Conservation (phyloP, 2,797 vertebrate genomes). For the Clarias platycephalus region DNA sequence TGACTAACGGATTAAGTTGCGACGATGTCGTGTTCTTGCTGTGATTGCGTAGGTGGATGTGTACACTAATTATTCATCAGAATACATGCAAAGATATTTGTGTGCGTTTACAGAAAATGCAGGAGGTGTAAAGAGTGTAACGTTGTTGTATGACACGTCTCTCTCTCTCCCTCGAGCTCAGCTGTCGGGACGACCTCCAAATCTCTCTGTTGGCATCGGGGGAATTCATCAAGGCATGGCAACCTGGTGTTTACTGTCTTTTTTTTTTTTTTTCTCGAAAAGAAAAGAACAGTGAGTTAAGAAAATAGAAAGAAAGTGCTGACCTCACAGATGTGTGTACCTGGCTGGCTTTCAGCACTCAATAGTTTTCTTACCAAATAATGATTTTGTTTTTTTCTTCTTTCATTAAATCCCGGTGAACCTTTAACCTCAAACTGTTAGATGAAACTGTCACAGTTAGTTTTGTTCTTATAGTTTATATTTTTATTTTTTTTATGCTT, state of each 20-base stretch:
- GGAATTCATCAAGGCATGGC: not conserved
- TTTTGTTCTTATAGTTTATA: not conserved
- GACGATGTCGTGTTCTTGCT: not conserved
- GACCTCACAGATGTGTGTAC: not conserved
- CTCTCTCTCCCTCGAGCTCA: conserved; percentile 27
- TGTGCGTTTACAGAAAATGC: not conserved
- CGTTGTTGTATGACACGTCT: conserved; percentile 3
- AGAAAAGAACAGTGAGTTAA: not conserved
- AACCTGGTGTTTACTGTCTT: not conserved
- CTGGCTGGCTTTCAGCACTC: not conserved
- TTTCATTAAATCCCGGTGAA: not conserved
- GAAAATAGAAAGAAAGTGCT: not conserved
- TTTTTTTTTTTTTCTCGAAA: not conserved
- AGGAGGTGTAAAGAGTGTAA: conserved; percentile 5
- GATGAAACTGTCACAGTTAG: not conserved
- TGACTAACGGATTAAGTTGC: conserved; percentile 5
- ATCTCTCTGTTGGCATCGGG: not conserved
- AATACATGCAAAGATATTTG: not conserved
- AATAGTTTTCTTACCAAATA: not conserved
- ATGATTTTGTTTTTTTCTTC: not conserved
- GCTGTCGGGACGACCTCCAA: conserved; percentile 31
- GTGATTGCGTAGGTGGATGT: conserved; percentile 2
- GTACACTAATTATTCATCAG: conserved; percentile 12
- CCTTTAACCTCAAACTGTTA: not conserved
- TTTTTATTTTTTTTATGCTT: not conserved